Evolutionary conservation across 2,888 invertebrate species (phyloP).

Genomic region (Oxyteleia sp.): DNA sequence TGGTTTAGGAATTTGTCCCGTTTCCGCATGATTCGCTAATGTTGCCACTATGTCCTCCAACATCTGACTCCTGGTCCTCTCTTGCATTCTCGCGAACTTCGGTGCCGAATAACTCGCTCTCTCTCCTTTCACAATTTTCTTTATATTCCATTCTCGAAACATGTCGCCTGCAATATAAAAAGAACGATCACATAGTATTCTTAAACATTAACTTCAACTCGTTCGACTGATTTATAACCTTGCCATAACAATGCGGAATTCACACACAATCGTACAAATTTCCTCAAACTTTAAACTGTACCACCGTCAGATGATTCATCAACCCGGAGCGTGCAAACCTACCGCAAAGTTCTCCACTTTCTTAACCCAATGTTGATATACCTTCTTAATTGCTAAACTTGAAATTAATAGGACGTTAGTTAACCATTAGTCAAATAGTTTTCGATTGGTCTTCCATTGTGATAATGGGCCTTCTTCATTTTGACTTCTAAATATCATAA

Average conservation of each 20-base stretch:
- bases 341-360: slow-evolving; percentile 31
- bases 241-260: slow-evolving; percentile 30
- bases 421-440: slow-evolving; percentile 22
- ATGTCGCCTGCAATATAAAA: slow-evolving; percentile 90
- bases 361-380: slow-evolving; percentile 42
- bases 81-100: slow-evolving; percentile 98
- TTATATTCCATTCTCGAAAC: slow-evolving; percentile 97
- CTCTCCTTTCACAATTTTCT: slow-evolving; percentile 97
- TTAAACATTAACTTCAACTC: no score
- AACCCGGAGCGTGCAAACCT: slow-evolving; percentile 13
- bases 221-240: slow-evolving; percentile 8
- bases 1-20: slow-evolving; percentile 98
- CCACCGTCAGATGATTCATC: slow-evolving; percentile 42
- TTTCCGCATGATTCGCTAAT: slow-evolving; percentile 97
- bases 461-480: background rate
- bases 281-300: slow-evolving; percentile 45
- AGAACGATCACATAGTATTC: no score
- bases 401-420: slow-evolving; percentile 32
- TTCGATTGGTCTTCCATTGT: background rate
- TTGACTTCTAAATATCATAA: slow-evolving; percentile 14
- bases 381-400: slow-evolving; percentile 53
- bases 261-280: slow-evolving; percentile 21
- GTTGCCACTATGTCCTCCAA: slow-evolving; percentile 97
- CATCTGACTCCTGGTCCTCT: slow-evolving; percentile 97
- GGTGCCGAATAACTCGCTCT: slow-evolving; percentile 97